Base-by-base conservation (phyloP, 2,797 vertebrate species). In the Ptychobarbus kaznakovi region DNA sequence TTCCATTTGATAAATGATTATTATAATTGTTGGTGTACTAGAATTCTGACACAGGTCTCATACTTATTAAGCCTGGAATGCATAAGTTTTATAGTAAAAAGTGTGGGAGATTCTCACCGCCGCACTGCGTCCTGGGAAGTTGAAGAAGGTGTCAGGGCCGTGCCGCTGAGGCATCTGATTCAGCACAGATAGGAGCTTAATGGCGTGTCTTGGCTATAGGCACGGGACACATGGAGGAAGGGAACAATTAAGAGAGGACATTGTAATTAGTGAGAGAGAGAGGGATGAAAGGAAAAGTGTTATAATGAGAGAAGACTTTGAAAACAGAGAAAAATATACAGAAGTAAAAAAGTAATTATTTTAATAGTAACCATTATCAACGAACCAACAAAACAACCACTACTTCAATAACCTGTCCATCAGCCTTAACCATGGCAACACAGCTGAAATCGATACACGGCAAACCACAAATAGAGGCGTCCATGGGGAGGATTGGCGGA, bases 151-250 rank as follows among this genome's bases (percentile, higher is more conserved):
- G 93, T 99, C 98, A 85, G 98, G 98, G 87, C 98, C 98, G 28
- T 99, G 98, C 95, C 98, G 97, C 94, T 99, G 98, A 90, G 98
- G 98, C 98, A 99, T 99, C 95, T 99, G 98, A 96, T 99, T 99
- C 94, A 99, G 95, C 91, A 99, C 98, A 73, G 98, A 99, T 90
- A 99, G 92, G 82, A 99, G 95, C 91, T 99, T 99, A 93, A 99
- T 97, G 2, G 98, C 98, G 70, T 99, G 95, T 90, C 95, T 94
- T 12, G 95, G 95, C 95, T 96, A 40, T n/a, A 85, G 51, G 28
- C 65, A 63, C 35, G 44, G 82, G 38, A 46, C 20, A 80, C 53
- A 72, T 25, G 28, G 40, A 80, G 70, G 78, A 81, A 80, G 13
- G 35, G 11, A 44, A 32, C 18, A 63, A 61, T 76, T 84, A 44